Evolutionary conservation across 64 coral and sea anemone species (phyloP), one percentile per base, ranked within the genome.

Genomic region (Hydrozoanthus tunicans): DNA sequence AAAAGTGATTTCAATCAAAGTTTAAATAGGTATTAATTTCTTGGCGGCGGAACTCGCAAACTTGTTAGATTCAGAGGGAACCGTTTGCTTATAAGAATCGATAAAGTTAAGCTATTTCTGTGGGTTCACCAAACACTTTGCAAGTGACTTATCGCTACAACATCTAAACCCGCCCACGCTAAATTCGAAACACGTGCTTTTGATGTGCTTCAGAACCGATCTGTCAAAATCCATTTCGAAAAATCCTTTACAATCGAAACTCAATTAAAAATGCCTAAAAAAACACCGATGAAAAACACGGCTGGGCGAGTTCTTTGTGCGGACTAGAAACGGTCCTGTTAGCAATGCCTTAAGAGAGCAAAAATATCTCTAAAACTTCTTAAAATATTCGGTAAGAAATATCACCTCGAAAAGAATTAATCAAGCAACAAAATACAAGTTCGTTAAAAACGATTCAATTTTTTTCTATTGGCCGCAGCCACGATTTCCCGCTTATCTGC

Each of bases 181-280:
- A 60, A 24, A 20, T 10, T 13, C 66, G 3, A 54, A 72, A 74
- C 84, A 88, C 84, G 84, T 88, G 84, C 54, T 73, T 73, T 17
- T 27, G 69, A 60, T 88, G 54, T 32, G 69, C 24, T 74, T 58
- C 53, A 24, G 5, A 15, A 24, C 14, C 12, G 24, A 88, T 73
- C 69, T 88, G 84, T 88, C 84, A 88, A 20, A 88, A 88, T 60
- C 25, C 68, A 88, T 88, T 88, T 74, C 56, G 9, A 59, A 75
- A 61, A 27, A 56, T 60, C 10, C 84, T 74, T 73, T 59, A 74
- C 56, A 88, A 88, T 73, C 20, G 67, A 74, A 72, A 56, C 25
- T 74, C 84, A 88, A 85, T 88, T 88, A 88, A 72, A 43, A 73
- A 15, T 59, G 84, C 9, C 59, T 72, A 73, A 23, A 73, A 71